Conservation (phyloP, 37 sponge, comb jelly and placozoan genomes). For the Oscarella lobularis region DNA sequence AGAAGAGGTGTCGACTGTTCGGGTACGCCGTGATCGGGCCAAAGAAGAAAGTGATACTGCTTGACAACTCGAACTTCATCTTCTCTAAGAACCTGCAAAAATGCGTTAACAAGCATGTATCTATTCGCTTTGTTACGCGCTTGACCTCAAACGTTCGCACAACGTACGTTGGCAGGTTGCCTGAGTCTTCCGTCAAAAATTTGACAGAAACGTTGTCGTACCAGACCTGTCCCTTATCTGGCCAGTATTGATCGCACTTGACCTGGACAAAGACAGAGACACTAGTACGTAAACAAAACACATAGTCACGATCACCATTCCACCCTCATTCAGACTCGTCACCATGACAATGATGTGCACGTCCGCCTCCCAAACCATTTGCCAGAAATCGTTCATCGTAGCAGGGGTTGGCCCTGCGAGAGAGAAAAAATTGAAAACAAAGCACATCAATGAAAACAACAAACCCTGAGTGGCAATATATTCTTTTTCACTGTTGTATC, state of each 20-base stretch:
- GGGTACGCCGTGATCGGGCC: conserved; percentile 97
- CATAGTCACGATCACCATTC: conserved; percentile 13
- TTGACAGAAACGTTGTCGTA: conserved; percentile 51
- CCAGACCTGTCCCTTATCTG: conserved; percentile 8
- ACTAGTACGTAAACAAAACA: background rate
- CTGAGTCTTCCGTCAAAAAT: conserved; percentile 14
- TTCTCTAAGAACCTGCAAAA: too few relatives aligned
- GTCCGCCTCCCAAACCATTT: conserved; percentile 88
- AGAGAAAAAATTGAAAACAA: background rate
- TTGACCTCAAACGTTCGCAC: conserved; percentile 34
- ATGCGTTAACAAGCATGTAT: too few relatives aligned
- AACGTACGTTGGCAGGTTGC: conserved; percentile 52
- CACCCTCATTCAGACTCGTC: conserved; percentile 51
- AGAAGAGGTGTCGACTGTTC: conserved; percentile 75
- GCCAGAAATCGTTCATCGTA: conserved; percentile 84
- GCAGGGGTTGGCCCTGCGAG: conserved; percentile 56
- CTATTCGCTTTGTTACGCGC: too few relatives aligned
- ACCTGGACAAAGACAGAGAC: background rate
- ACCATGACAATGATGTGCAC: conserved; percentile 73
- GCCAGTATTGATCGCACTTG: conserved; percentile 83
- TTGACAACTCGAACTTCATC: conserved; percentile 19
- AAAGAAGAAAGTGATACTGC: conserved; percentile 91
- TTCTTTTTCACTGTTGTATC: conserved; percentile 46
- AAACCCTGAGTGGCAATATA: conserved; percentile 92
- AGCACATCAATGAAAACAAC: background rate